phyloP scores from a whole-genome alignment of 2,113 vertebrate species.

The Rhynchopsitta pachyrhyncha region DNA sequence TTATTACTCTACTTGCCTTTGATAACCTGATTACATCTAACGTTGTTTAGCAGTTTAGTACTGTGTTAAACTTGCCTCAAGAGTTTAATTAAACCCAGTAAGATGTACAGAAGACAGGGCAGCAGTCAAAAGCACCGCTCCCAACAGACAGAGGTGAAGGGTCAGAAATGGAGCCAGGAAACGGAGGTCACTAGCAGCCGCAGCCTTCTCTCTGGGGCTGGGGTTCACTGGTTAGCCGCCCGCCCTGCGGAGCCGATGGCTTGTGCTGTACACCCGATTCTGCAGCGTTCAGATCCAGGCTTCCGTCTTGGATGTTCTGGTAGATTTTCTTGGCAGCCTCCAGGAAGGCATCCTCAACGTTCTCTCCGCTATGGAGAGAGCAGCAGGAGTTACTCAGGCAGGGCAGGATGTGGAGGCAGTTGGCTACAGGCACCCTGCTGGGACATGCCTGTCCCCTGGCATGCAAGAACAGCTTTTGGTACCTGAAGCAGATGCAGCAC shows the following conservation, averaged over 20 bases:
- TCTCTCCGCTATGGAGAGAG: constrained; percentile 85
- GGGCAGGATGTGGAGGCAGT: rapidly evolving
- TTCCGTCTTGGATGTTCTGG: constrained; percentile 98
- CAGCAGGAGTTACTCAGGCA: not conserved
- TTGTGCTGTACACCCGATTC: constrained; percentile 98
- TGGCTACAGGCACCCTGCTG: not conserved
- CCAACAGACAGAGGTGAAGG: constrained; percentile 80
- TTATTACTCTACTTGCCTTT: constrained; percentile 86
- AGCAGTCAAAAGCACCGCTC: constrained; percentile 74
- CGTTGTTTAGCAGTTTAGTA: constrained; percentile 86
- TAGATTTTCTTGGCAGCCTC: constrained; percentile 99
- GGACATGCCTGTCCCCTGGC: not conserved
- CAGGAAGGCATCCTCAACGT: constrained; percentile 96
- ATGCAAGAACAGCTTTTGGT: rapidly evolving
- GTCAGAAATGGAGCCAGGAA: constrained; percentile 66
- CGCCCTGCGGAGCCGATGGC: constrained; percentile 91
- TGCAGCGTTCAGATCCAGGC: constrained; percentile 95
- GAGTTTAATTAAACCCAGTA: constrained; percentile 83
- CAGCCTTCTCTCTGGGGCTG: constrained; percentile 95
- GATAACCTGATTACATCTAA: constrained; percentile 88
- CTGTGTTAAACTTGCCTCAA: constrained; percentile 84
- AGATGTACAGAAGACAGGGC: constrained; percentile 82
- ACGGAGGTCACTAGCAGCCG: constrained; percentile 90
- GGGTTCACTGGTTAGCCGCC: constrained; percentile 89
- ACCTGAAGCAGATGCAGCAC: rapidly evolving